These are phyloP conservation scores for Oncorhynchus gorbuscha DNA, from an alignment of 2,113 vertebrate species.

Conservation along the genomic window DNA sequence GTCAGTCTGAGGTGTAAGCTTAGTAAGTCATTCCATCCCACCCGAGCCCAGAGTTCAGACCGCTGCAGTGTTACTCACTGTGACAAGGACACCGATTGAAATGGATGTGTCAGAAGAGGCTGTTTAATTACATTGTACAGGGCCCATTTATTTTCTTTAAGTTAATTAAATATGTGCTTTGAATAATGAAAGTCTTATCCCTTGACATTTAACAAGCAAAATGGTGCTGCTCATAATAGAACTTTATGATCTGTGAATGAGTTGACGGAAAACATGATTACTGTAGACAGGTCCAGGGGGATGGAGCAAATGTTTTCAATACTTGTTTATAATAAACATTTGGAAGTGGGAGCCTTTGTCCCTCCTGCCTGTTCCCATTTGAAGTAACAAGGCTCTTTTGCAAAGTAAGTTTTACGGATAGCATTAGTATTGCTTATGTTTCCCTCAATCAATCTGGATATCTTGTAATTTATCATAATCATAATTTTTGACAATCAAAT, in stretches of 20 bases:
- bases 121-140: constrained; percentile 40
- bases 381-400: background rate
- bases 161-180: constrained; percentile 54
- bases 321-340: constrained; percentile 1
- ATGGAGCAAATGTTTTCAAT: background rate
- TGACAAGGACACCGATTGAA: constrained; percentile 32
- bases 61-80: constrained; percentile 9
- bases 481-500: too few relatives aligned
- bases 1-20: background rate
- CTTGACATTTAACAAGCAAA: constrained; percentile 45
- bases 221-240: constrained; percentile 27
- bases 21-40: constrained; percentile 26
- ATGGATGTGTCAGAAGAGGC: constrained; percentile 31
- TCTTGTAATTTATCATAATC: background rate
- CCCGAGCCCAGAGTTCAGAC: background rate
- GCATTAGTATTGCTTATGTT: background rate
- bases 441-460: background rate
- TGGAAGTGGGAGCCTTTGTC: background rate
- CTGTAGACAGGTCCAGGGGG: constrained; percentile 17
- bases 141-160: constrained; percentile 32
- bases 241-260: constrained; percentile 42
- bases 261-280: constrained; percentile 25
- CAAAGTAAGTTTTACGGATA: background rate
- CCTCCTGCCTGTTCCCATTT: background rate
- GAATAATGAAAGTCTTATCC: constrained; percentile 42